A percentile compares a stretch with the other conserved stretches of the same genome.
phyloP scores from a whole-genome alignment of 2,888 invertebrate species.

The Orthonevra nobilis region DNA sequence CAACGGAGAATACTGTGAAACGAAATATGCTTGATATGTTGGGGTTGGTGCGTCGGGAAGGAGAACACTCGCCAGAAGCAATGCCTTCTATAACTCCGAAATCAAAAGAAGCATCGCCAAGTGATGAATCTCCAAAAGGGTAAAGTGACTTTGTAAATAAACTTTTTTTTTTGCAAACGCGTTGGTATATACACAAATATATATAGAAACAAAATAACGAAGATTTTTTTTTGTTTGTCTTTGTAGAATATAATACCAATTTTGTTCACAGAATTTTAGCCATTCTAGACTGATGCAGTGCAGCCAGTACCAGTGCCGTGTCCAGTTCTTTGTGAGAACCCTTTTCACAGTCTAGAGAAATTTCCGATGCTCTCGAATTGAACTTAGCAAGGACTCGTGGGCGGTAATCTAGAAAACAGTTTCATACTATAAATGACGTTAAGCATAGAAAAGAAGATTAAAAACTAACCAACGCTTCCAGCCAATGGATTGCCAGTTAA shows the following conservation, averaged over 20 bases:
- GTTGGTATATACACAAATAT: conserved; percentile 25
- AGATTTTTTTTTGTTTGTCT: too few relatives aligned
- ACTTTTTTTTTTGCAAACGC: conserved; percentile 1
- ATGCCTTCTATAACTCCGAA: too few relatives aligned
- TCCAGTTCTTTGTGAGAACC: conserved; percentile 94
- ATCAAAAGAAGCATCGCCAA: conserved; percentile 27
- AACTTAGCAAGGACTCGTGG: conserved; percentile 94
- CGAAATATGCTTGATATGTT: conserved; percentile 83
- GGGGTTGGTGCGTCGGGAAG: conserved; percentile 82
- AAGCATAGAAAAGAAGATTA: neutral
- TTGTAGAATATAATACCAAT: too few relatives aligned
- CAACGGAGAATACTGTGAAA: conserved; percentile 83
- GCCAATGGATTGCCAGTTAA: conserved; percentile 95
- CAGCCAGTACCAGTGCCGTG: conserved; percentile 94
- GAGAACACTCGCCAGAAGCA: conserved; percentile 77
- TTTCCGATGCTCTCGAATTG: conserved; percentile 89
- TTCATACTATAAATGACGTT: neutral
- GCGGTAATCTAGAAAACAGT: conserved; percentile 89
- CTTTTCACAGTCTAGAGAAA: conserved; percentile 92
- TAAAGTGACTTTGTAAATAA: conserved; percentile 11
- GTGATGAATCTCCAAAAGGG: conserved; percentile 31
- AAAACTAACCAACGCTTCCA: conserved; percentile 79
- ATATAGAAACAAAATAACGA: conserved; percentile 35
- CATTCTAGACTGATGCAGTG: conserved; percentile 83
- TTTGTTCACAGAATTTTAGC: conserved; percentile 68